Evolutionary conservation across 2,113 vertebrate species (phyloP).

Genomic region (Sylvilagus bachmani): DNA sequence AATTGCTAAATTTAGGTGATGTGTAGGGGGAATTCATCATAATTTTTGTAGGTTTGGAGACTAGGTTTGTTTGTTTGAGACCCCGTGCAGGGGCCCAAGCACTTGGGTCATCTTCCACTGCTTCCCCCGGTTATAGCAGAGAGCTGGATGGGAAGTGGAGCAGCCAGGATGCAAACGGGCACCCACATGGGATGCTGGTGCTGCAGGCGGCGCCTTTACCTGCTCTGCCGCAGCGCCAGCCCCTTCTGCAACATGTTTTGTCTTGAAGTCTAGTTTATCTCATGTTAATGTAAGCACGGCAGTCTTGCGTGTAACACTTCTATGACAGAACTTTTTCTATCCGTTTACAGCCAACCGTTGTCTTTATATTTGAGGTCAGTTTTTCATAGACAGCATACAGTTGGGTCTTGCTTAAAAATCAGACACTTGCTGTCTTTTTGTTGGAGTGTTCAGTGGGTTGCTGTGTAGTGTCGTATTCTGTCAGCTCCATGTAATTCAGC

Average conservation of each 20-base stretch:
- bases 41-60: background rate
- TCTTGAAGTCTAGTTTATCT: slow-evolving; percentile 14
- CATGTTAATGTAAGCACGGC: background rate
- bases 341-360: background rate
- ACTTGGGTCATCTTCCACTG: too few relatives aligned
- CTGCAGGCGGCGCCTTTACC: too few relatives aligned
- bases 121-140: too few relatives aligned
- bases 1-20: background rate
- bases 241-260: background rate
- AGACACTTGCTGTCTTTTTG: background rate
- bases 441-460: background rate
- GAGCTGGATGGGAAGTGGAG: too few relatives aligned
- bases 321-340: too few relatives aligned
- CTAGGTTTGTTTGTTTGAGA: background rate
- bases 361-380: background rate
- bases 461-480: too few relatives aligned
- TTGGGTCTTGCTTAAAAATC: background rate
- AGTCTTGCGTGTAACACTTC: background rate
- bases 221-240: too few relatives aligned
- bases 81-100: too few relatives aligned
- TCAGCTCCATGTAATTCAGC: slow-evolving; percentile 3
- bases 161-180: too few relatives aligned
- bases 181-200: too few relatives aligned
- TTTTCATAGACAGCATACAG: background rate
- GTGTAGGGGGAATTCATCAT: background rate